Evolutionary conservation across 2,888 invertebrate genomes (phyloP), one percentile per base, ranked within the genome.

Genomic region (Euplexia lucipara): DNA sequence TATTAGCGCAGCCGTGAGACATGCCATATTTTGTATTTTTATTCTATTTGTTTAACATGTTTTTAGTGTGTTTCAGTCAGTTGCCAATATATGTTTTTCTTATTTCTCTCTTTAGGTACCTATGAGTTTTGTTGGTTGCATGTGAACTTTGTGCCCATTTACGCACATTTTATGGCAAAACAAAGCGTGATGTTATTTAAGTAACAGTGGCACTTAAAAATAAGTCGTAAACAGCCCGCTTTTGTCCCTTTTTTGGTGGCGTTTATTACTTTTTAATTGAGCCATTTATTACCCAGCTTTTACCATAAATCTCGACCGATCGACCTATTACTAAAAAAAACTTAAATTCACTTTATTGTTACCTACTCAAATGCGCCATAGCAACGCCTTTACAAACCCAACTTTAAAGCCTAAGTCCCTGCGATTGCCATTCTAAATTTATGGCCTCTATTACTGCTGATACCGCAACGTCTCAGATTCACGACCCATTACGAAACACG

Each of bases 401-500:
- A 35, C 16, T 51, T 52, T 26, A 22, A 45, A 52, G 22, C 61
- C 52, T 20, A 66, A 56, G 30, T 58, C 57, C 34, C 48, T 32
- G 20, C 45, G 58, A 59, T 59, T 32, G 52, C 44, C 56, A 73
- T 74, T 69, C 26, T 42, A 57, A 74, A 73, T 74, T 69, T 70
- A 73, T 53, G 59, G 22, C 41, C 35, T 34, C 75, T 44, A 69
- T 75, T 37, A 76, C 56, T 47, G 60, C 61, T 59, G 70, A 67
- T 59, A 41, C 70, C 32, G 47, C 35, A 26, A 51, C 57, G 57
- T 9, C 58, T 53, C 58, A 53, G 54, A 54, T 77, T 74, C 64
- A 74, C 53, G 78, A 70, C 37, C 70, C 63, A 77, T 77, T 62
- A 70, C 78, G 14, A 37, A 54, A 70, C 45, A 70, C 57, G 45